phyloP scores from a whole-genome alignment of 2,797 vertebrate species.

The Scolopax bukidnonensis region DNA sequence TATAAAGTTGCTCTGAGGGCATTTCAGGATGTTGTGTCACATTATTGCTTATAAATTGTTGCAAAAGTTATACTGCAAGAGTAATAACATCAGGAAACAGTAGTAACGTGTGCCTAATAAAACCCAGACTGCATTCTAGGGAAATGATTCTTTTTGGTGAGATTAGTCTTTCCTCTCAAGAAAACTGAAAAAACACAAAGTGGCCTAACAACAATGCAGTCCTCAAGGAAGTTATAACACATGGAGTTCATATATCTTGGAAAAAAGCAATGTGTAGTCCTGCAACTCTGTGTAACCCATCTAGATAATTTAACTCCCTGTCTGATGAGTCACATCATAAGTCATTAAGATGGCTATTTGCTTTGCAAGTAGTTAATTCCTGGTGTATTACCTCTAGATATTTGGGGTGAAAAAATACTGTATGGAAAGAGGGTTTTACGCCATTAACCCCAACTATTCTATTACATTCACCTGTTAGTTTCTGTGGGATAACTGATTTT shows the following conservation, averaged over 20 bases:
- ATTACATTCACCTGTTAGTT: not conserved
- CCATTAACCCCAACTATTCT: not conserved
- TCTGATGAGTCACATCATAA: not conserved
- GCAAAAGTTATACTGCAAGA: not conserved
- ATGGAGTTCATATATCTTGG: not conserved
- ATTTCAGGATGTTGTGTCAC: not conserved
- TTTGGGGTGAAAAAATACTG: not conserved
- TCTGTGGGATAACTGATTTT: not conserved
- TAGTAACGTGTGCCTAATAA: conserved; percentile 9
- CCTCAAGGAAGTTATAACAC: conserved; percentile 19
- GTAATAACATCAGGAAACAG: conserved; percentile 4
- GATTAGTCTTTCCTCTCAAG: not conserved
- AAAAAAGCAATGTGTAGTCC: not conserved
- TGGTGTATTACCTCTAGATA: not conserved
- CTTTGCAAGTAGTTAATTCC: not conserved
- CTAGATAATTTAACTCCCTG: not conserved
- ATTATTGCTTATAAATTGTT: not conserved
- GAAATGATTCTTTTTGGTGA: not conserved
- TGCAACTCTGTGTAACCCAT: not conserved
- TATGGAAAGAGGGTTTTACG: not conserved
- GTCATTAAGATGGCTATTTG: not conserved
- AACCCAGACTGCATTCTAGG: not conserved
- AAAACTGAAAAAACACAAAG: not conserved
- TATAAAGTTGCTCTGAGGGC: not conserved
- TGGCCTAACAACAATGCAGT: not conserved